These are phyloP conservation scores for Menidia menidia DNA, from an alignment of 2,797 vertebrate species.

Conservation along the genomic window DNA sequence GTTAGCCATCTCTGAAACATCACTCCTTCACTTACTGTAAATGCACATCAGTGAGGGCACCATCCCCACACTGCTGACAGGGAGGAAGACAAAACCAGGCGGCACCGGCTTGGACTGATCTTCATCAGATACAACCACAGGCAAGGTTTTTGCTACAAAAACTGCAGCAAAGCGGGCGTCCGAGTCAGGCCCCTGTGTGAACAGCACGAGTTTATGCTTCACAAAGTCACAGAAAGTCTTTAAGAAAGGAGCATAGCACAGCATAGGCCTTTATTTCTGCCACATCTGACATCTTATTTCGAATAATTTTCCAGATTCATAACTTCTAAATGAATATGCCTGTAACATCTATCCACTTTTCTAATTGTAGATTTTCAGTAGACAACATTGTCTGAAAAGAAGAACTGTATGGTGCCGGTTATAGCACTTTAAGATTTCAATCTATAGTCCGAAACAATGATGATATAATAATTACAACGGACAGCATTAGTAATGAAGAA, in stretches of 20 bases:
- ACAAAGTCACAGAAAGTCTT: slow-evolving; percentile 24
- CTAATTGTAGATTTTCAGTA: too few relatives aligned
- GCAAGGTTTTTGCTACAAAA: slow-evolving; percentile 41
- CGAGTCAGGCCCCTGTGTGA: slow-evolving; percentile 30
- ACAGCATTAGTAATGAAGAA: background rate
- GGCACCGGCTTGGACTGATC: slow-evolving; percentile 44
- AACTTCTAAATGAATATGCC: too few relatives aligned
- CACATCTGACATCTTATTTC: too few relatives aligned
- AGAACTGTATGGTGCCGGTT: too few relatives aligned
- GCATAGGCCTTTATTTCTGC: too few relatives aligned
- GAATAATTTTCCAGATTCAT: too few relatives aligned
- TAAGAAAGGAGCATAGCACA: background rate
- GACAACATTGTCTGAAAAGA: too few relatives aligned
- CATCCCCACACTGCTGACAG: slow-evolving; percentile 71
- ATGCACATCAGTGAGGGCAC: slow-evolving; percentile 73
- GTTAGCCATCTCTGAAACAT: slow-evolving; percentile 85
- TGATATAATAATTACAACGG: too few relatives aligned
- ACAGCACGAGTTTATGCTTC: slow-evolving; percentile 45
- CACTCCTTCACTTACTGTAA: slow-evolving; percentile 87
- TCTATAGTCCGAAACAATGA: too few relatives aligned
- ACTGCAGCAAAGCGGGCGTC: slow-evolving; percentile 51
- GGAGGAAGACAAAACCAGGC: slow-evolving; percentile 74
- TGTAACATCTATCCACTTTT: too few relatives aligned
- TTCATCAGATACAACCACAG: slow-evolving; percentile 60
- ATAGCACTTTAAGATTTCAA: too few relatives aligned